A percentile compares a stretch with the other conserved stretches of the same genome.
Conservation (phyloP, 2,888 invertebrate genomes). For the Cantharis rufa region DNA sequence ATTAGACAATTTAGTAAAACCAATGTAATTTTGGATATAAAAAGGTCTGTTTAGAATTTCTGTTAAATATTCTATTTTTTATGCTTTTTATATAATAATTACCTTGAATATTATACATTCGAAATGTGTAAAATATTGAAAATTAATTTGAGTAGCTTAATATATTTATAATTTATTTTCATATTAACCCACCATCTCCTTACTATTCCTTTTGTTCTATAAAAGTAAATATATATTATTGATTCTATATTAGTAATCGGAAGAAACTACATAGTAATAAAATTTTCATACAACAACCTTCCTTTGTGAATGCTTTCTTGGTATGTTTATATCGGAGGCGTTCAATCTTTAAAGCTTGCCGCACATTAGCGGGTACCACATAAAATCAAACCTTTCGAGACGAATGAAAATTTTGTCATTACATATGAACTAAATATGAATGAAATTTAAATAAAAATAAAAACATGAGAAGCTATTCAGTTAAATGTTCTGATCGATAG, state of each 20-base stretch:
- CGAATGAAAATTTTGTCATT: background rate
- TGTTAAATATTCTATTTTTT: background rate
- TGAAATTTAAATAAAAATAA: too few relatives aligned
- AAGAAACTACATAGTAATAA: background rate
- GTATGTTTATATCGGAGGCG: background rate
- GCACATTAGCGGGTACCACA: background rate
- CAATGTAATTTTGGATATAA: background rate
- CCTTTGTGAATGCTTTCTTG: background rate
- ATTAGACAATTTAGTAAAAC: background rate
- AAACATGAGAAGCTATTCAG: too few relatives aligned
- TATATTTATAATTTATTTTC: background rate
- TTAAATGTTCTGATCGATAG: too few relatives aligned
- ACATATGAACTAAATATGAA: background rate
- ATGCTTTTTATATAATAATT: too few relatives aligned
- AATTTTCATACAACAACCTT: background rate
- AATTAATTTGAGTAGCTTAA: background rate
- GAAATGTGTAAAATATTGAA: background rate
- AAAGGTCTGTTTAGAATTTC: background rate
- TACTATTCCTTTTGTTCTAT: background rate
- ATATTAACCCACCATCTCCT: background rate
- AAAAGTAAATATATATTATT: background rate
- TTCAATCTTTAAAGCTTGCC: background rate
- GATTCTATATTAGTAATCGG: background rate
- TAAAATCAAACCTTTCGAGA: background rate
- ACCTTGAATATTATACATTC: too few relatives aligned